phyloP scores from a whole-genome alignment of 2,797 vertebrate species.

The Falco rusticolus region DNA sequence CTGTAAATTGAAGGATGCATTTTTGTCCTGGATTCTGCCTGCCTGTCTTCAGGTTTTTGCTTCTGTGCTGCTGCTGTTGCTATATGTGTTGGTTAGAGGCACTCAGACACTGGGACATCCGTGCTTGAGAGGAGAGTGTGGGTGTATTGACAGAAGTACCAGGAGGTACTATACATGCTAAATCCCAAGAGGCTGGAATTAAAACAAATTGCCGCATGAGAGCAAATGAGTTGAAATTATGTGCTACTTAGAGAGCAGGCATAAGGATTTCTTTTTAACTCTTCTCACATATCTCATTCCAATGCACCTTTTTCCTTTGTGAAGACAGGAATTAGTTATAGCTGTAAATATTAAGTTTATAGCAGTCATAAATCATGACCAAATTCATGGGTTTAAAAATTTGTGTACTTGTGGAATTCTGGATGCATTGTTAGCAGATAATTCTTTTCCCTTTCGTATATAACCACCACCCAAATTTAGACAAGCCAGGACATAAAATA shows the following conservation, averaged over 20 bases:
- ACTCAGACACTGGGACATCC: not conserved
- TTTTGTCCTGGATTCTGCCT: not conserved
- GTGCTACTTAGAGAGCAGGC: not conserved
- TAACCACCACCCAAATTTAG: not conserved
- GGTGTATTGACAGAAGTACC: slow-evolving; percentile 28
- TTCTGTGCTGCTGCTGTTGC: not conserved
- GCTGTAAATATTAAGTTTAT: not conserved
- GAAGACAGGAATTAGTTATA: not conserved
- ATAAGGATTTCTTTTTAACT: not conserved
- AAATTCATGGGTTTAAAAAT: not conserved
- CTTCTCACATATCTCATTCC: not conserved
- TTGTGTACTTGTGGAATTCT: not conserved
- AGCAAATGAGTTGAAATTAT: slow-evolving; percentile 9
- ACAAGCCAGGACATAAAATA: not conserved
- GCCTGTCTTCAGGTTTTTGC: not conserved
- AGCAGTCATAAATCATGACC: not conserved
- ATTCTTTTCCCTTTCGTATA: not conserved
- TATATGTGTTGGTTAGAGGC: not conserved
- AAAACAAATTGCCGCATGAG: not conserved
- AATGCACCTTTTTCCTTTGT: not conserved
- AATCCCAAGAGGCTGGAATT: not conserved
- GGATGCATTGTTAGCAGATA: not conserved
- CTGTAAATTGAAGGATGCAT: not conserved
- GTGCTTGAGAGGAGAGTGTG: not conserved
- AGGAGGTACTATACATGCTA: not conserved